Percentiles rank a stretch among this genome's conserved stretches.
Evolutionary conservation across 2,113 vertebrate genomes (phyloP).

Genomic region (Climacteris rufus): DNA sequence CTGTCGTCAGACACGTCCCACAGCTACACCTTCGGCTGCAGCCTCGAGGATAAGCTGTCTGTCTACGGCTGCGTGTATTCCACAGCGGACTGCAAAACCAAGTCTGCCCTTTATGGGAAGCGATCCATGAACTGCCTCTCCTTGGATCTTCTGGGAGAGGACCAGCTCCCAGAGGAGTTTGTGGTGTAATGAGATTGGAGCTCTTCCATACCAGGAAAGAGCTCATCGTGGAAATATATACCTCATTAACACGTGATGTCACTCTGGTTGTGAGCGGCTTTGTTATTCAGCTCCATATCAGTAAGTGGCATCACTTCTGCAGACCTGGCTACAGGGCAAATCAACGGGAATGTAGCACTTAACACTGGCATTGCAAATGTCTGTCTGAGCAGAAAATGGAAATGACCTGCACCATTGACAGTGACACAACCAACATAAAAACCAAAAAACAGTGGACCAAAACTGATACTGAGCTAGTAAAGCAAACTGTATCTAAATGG

Average conservation of each 20-base stretch:
- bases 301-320: not conserved
- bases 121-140: constrained; percentile 80
- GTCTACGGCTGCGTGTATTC: constrained; percentile 64
- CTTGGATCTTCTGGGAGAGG: constrained; percentile 78
- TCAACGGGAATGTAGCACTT: constrained; percentile 14
- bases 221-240: constrained; percentile 39
- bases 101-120: constrained; percentile 76
- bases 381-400: not conserved
- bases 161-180: constrained; percentile 78
- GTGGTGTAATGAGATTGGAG: constrained; percentile 70
- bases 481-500: not conserved
- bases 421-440: not conserved
- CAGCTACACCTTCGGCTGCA: constrained; percentile 77
- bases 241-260: constrained; percentile 50
- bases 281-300: not conserved
- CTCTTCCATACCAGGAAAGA: not conserved
- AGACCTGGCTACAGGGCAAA: constrained; percentile 12
- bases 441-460: not conserved
- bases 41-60: constrained; percentile 60
- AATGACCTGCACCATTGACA: not conserved
- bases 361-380: not conserved
- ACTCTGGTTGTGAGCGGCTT: not conserved
- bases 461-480: not conserved
- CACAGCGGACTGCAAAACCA: constrained; percentile 69
- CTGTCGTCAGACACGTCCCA: constrained; percentile 73